Percentiles rank a stretch among this genome's conserved stretches.
These are phyloP conservation scores for Tragelaphus scriptus DNA, from an alignment of 2,113 vertebrate species.

Conservation along the genomic window DNA sequence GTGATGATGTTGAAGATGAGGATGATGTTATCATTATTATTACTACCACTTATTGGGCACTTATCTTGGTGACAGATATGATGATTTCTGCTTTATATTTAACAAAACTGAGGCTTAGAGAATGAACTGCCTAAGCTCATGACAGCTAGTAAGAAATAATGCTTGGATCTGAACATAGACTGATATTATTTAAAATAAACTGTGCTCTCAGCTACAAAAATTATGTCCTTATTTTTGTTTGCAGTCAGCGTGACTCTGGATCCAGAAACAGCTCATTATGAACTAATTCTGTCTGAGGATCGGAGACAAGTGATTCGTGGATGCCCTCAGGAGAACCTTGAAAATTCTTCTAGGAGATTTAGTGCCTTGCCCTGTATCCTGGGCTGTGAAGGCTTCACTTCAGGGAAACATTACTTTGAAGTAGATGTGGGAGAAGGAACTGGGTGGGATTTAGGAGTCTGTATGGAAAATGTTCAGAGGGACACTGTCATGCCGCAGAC, in stretches of 20 bases:
- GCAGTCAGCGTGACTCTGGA: constrained; percentile 62
- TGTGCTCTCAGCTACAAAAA: neutral
- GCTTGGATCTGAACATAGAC: neutral
- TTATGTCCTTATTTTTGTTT: neutral
- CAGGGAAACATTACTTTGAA: constrained; percentile 59
- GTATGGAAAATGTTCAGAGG: neutral
- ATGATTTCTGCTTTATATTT: neutral
- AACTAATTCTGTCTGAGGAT: constrained; percentile 44
- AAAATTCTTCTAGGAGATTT: constrained; percentile 6
- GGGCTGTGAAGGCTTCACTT: constrained; percentile 50
- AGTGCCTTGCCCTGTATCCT: neutral
- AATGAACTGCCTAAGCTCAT: neutral
- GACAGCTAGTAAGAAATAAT: neutral
- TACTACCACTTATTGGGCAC: neutral
- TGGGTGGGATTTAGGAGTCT: constrained; percentile 52
- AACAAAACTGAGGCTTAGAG: neutral
- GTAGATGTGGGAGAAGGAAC: constrained; percentile 59
- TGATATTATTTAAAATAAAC: neutral
- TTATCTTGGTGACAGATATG: neutral
- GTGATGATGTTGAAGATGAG: neutral
- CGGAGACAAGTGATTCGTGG: constrained; percentile 32
- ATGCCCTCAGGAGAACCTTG: neutral
- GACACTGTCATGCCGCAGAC: neutral
- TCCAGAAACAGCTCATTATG: constrained; percentile 37
- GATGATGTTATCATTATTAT: neutral